Evolutionary conservation across 1,140 invertebrate species (phyloP), one percentile per base, ranked within the genome.

Genomic region (Drosophila kikkawai): DNA sequence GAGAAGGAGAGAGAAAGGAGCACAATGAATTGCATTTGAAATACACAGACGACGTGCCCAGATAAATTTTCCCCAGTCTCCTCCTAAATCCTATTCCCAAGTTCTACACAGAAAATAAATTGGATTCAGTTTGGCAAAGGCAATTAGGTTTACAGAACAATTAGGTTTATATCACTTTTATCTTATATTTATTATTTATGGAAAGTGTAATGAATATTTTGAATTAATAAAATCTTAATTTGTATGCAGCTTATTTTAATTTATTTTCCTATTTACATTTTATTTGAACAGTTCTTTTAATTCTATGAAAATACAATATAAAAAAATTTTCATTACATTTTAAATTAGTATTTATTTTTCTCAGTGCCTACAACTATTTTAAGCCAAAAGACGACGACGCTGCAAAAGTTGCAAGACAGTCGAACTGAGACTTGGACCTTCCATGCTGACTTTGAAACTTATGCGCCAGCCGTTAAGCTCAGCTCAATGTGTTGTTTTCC

Each of bases 361-460:
- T 3, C 11, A 19, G 53, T 36, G 63, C 2, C 7, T 44, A 65
- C 19, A 45, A 42, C 37, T 26, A 36, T 55, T 70, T 70, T 32
- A 41, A 45, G 64, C 48, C 66, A 64, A 77, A 80, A 83, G 81
- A 80, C 65, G 76, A 63, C 70, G 73, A 85, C 61, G 67, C 68
- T 61, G 82, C 82, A 86, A 58, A 88, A 87, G 75, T 83, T 79
- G 79, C 63, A 84, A 85, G 80, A 82, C 61, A 68, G 39, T 57
- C 73, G 53, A 73, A 59, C 60, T 57, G 57, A 64, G 66, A 67
- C 55, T 76, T 47, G 63, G 55, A 67, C 51, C 75, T 63, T 48
- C 79, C 57, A 53, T 78, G 59, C 80, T 88, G 83, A 88, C 83
- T 87, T 87, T 87, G 83, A 87, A 87, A 87, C 80, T 87, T 80